These are phyloP conservation scores for Agrotis puta DNA, from an alignment of 2,888 invertebrate species.

Conservation along the genomic window DNA sequence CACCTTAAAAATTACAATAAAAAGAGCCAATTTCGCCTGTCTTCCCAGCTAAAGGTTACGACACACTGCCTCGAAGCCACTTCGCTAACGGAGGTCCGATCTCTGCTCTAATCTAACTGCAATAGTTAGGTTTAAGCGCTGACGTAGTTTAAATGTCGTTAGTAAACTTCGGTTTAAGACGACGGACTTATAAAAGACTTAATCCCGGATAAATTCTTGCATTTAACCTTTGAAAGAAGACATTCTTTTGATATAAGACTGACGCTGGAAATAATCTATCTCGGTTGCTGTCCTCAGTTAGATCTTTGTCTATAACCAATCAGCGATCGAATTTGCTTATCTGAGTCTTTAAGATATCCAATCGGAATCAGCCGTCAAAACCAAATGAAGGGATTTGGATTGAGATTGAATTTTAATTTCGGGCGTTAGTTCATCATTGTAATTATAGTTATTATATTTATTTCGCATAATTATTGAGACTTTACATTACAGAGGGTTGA, in stretches of 20 bases:
- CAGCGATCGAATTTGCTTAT: too few relatives aligned
- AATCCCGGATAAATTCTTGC: slow-evolving; percentile 21
- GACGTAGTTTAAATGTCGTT: slow-evolving; percentile 44
- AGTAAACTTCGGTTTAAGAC: slow-evolving; percentile 45
- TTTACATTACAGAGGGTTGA: too few relatives aligned
- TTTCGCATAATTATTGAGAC: too few relatives aligned
- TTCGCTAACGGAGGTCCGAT: slow-evolving; percentile 13
- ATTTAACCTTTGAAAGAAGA: neutral
- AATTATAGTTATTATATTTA: too few relatives aligned
- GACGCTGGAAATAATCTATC: too few relatives aligned
- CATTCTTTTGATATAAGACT: neutral
- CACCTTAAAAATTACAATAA: neutral
- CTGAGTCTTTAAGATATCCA: too few relatives aligned
- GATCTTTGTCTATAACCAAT: too few relatives aligned
- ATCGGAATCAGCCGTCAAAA: too few relatives aligned
- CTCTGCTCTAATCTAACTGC: slow-evolving; percentile 38
- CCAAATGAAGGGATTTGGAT: too few relatives aligned
- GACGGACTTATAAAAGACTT: slow-evolving; percentile 31
- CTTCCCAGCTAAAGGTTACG: neutral
- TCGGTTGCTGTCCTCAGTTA: too few relatives aligned
- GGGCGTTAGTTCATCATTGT: too few relatives aligned
- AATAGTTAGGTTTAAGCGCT: slow-evolving; percentile 39
- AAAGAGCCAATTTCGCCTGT: neutral
- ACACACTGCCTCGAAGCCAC: slow-evolving; percentile 1
- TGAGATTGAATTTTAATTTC: too few relatives aligned